Evolutionary conservation across 1,140 invertebrate species (phyloP), one percentile per base, ranked within the genome.

Genomic region (Bombus affinis): DNA sequence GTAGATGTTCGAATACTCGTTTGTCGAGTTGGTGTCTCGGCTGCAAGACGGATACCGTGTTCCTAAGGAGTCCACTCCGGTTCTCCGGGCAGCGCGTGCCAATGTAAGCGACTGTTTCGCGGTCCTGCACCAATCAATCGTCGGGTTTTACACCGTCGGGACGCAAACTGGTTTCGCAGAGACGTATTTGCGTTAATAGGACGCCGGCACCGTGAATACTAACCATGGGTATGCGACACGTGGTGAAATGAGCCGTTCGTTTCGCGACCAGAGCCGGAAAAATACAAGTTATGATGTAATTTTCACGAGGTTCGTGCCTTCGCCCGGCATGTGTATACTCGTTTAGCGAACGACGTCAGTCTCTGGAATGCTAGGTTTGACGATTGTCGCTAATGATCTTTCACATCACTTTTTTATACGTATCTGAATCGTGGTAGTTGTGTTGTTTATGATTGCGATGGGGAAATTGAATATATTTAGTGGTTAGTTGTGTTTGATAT

Each of bases 181-280:
- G 80, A 81, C 71, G 88, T 84, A 89, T 89, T 89, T 84, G 80
- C 88, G 88, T 89, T 89, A 89, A 89, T 89, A 62, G 73, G 88
- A 53, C 88, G 78, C 84, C 80, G 66, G 35, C 65, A 47, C 68
- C 71, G 65, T 72, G 88, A 89, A 89, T 84, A 86, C 82, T 57
- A 68, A 89, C 73, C 79, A 39, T 65, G 76, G 47, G 81, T 66
- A 83, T 62, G 75, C 71, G 84, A 18, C 66, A 9, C 62, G 53
- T 42, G 44, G 53, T 57, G 13, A n/a, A 39, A 71, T 9, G 53
- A 65, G 22, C 4, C 18, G 8, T 18, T 53, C n/a, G n/a, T 18
- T 28, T 53, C 47, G 47, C 47, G 47, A 53, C 6, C 47, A 53
- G 6, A 53, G 47, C 1, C 18, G 2, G 25, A 18, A 28, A 82